Percentiles rank a stretch among this genome's conserved stretches.
phyloP scores from a whole-genome alignment of 2,113 vertebrate species.

The Urocynchramus pylzowi region DNA sequence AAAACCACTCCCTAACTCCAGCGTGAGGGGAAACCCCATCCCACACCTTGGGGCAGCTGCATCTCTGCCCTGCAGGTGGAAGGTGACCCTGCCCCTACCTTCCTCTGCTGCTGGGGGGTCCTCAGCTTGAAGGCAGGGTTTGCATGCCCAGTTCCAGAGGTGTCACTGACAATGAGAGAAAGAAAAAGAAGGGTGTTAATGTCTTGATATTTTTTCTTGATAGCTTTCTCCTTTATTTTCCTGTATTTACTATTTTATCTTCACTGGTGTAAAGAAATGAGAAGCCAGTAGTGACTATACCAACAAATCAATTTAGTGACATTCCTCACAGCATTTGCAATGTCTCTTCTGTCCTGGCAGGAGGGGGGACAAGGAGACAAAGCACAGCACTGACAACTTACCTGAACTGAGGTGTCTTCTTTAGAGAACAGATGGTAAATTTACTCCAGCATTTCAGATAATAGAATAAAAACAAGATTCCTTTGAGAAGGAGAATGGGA shows the following conservation, averaged over 20 bases:
- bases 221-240: background rate
- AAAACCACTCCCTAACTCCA: background rate
- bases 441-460: constrained; percentile 66
- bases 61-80: background rate
- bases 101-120: constrained; percentile 74
- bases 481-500: constrained; percentile 36
- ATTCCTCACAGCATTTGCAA: background rate
- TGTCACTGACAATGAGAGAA: constrained; percentile 39
- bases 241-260: background rate
- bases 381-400: background rate
- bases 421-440: constrained; percentile 46
- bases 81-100: constrained; percentile 71
- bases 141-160: constrained; percentile 74
- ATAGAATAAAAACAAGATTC: constrained; percentile 22
- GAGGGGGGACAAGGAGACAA: background rate
- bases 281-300: background rate
- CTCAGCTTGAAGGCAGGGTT: constrained; percentile 88
- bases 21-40: background rate
- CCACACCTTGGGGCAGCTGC: background rate
- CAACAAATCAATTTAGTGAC: background rate
- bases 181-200: background rate
- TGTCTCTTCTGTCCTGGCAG: background rate
- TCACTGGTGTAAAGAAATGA: background rate
- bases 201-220: rapidly evolving
- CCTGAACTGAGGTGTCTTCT: constrained; percentile 67